Base-by-base conservation (phyloP, 2,797 vertebrate species). In the Xerus rutilus region DNA sequence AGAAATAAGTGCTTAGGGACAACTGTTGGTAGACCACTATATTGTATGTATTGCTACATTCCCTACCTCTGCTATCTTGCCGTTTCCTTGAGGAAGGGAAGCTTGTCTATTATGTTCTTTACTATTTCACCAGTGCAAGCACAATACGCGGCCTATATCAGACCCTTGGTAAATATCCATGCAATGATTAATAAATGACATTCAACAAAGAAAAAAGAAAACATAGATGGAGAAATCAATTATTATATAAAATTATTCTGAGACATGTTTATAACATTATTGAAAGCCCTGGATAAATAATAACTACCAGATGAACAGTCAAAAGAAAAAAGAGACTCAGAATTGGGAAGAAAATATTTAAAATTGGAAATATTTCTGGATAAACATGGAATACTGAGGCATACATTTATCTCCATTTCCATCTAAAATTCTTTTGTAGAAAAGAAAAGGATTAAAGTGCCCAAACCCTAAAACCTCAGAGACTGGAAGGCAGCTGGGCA, bases 251-350 rank as follows among this genome's bases (percentile, higher is more conserved):
- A 69, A 62, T 91, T 89, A 69, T 88, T 82, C 28, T 79, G 45
- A 79, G 11, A 88, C 23, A 86, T 43, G 13, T n/a, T 93, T 94
- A 62, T 72, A 88, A 64, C 47, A 13, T 57, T 25, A 69, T 54
- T 82, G 65, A 89, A 89, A 11, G 14, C 13, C 49, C 49, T 77
- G n/a, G 90, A 85, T 72, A 77, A 87, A 81, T 87, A 32, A 79
- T 8, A 76, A 17, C 17, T 91, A 59, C n/a, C 30, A 91, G 57
- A 30, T 91, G 3, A 86, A 83, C 7, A 74, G 25, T 83, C n/a
- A 69, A 13, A 67, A 23, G 15, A 12, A 28, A 28, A 13, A 6
- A 79, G 45, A 69, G 35, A 45, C 3, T 77, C 57, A 94, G 12
- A 84, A 69, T 64, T 17, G 4, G 5, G 43, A 21, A 86, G 47